phyloP scores from a whole-genome alignment of 1,140 invertebrate species.

The Zaprionus tsacasi region DNA sequence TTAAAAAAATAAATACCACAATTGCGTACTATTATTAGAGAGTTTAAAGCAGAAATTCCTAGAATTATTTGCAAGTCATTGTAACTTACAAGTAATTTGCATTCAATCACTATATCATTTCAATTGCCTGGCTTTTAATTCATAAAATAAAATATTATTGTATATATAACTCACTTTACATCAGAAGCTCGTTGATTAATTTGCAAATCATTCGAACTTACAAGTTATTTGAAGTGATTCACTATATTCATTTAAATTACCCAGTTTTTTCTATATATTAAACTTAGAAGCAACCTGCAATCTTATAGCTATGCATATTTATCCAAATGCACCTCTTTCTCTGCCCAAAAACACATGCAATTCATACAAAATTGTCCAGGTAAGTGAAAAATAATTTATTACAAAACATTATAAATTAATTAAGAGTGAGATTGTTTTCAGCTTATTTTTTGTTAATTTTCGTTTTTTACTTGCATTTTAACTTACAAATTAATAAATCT shows the following conservation, averaged over 20 bases:
- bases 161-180: not conserved
- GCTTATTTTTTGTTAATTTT: not conserved
- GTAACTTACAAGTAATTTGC: no score
- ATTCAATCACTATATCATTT: no score
- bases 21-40: not conserved
- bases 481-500: conserved; percentile 61
- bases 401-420: conserved; percentile 68
- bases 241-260: no score
- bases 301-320: not conserved
- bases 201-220: not conserved
- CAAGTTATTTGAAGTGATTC: not conserved
- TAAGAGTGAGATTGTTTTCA: conserved; percentile 58
- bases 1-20: conserved; percentile 53
- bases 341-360: not conserved
- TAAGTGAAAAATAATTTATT: conserved; percentile 70
- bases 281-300: not conserved
- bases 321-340: not conserved
- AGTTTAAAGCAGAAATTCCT: no score
- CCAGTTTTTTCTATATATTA: no score
- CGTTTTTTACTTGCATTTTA: conserved; percentile 8
- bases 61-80: no score
- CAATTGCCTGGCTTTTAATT: no score
- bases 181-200: not conserved
- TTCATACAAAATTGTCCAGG: conserved; percentile 7
- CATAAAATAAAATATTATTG: no score